Evolutionary conservation across 1,140 invertebrate genomes (phyloP).

Genomic region (Sitobion miscanthi): DNA sequence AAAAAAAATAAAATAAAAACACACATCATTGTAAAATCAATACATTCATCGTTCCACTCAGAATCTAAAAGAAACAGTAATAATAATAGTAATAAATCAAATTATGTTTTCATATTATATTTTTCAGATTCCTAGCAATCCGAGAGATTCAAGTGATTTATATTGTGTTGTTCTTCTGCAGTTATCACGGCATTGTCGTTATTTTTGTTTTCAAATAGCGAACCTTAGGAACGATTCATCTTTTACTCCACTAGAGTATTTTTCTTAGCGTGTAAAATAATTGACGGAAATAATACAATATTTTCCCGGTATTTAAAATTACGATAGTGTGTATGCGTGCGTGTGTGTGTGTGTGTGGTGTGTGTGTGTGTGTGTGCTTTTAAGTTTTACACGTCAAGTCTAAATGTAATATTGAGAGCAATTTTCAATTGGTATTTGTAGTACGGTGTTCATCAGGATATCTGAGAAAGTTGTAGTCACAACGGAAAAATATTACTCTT

Average conservation of each 20-base stretch:
- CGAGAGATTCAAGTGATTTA: neutral
- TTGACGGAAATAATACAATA: neutral
- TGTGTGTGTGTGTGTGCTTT: neutral
- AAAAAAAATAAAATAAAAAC: no score
- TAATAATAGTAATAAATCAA: neutral
- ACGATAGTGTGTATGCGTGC: neutral
- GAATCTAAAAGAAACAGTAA: no score
- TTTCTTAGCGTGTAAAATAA: neutral
- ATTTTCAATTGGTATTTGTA: neutral
- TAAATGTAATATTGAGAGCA: neutral
- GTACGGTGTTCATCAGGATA: no score
- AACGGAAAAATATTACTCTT: neutral
- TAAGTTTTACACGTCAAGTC: neutral
- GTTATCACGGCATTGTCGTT: neutral
- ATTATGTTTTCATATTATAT: neutral
- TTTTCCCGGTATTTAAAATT: neutral
- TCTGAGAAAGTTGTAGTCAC: neutral
- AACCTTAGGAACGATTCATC: neutral
- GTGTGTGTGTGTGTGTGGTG: no score
- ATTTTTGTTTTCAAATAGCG: neutral
- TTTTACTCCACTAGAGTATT: neutral
- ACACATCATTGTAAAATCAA: no score
- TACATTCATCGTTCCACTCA: no score
- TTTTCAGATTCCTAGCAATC: neutral
- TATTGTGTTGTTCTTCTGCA: neutral